Base-by-base conservation (phyloP, 2,888 invertebrate species). In the Synanthedon myopaeformis region DNA sequence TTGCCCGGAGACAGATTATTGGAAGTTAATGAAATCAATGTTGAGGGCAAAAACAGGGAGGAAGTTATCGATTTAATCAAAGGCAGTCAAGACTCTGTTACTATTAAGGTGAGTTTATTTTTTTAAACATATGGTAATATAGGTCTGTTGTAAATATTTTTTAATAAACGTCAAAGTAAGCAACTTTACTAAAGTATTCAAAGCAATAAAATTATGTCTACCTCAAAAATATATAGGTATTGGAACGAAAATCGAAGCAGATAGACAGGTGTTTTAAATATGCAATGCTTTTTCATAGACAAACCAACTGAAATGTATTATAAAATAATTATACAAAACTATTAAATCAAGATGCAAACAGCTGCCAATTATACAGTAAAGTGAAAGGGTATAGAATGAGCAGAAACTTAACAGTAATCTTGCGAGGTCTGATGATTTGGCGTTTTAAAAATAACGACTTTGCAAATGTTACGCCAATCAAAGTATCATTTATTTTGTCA, bases 31-130 rank as follows among this genome's bases (percentile, higher is more conserved):
- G 94, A 93, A 28, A 90, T 92, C 28, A 91, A 92, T 58, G 97
- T 98, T 0, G 95, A 95, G 72, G 94, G 93, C 54, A 92, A 94
- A 70, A 92, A 92, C 52, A 90, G 98, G 53, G 97, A 98, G 76
- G 94, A 96, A 68, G 94, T 98, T 59, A 97, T 97, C 63, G 97
- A 97, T 75, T 91, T 98, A 73, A 97, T 98, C 65, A 93, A 95
- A 68, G 92, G 94, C 58, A 96, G 94, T 60, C 92, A 93, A 54
- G 94, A 93, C 66, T 91, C 90, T 63, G 96, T 96, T 58, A 92
- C 91, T 51, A 91, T 98, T 54, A 95, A 96, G 92, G 96, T 96
- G 76, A 82, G 90, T 79, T 59, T 55, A 35, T 35, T 35, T 35
- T 35, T 35, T 35, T 10, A 10, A 35, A 8, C 2, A 0, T 35